phyloP scores from a whole-genome alignment of 2,797 vertebrate genomes.

The Tiaroga cobitis region DNA sequence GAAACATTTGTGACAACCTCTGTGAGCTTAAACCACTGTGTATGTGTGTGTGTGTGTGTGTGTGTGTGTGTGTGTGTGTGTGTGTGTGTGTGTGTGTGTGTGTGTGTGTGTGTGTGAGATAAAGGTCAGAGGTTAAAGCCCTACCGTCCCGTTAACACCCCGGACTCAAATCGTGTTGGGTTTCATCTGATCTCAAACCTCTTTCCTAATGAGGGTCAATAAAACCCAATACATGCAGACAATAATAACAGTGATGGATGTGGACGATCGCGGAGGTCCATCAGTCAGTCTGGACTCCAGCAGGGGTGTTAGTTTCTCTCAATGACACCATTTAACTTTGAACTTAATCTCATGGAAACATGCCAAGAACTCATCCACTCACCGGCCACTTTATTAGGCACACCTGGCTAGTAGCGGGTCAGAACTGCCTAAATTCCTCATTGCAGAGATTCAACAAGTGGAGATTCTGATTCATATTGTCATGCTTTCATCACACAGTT shows the following conservation, averaged over 20 bases:
- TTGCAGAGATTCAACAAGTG: not conserved
- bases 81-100: too few species aligned
- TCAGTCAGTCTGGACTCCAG: not conserved
- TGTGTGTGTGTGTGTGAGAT: not conserved
- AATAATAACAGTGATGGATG: not conserved
- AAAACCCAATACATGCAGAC: not conserved
- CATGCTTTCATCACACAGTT: conserved; percentile 64
- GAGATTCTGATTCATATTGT: conserved; percentile 34
- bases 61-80: too few species aligned
- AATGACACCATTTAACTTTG: not conserved
- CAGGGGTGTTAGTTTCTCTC: not conserved
- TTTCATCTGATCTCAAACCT: not conserved
- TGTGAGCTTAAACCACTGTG: too few species aligned
- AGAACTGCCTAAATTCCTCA: too few species aligned
- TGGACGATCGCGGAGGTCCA: not conserved
- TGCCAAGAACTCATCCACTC: not conserved
- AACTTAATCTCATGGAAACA: too few species aligned
- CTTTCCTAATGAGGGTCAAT: not conserved
- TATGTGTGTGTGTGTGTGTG: not conserved
- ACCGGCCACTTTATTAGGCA: not conserved
- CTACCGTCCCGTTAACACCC: not conserved
- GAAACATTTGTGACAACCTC: too few species aligned
- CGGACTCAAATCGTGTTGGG: not conserved
- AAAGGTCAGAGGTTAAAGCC: not conserved
- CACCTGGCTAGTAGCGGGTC: not conserved